These are phyloP conservation scores for Hippocampus guttulatus DNA, from an alignment of 2,113 vertebrate species.

Conservation along the genomic window DNA sequence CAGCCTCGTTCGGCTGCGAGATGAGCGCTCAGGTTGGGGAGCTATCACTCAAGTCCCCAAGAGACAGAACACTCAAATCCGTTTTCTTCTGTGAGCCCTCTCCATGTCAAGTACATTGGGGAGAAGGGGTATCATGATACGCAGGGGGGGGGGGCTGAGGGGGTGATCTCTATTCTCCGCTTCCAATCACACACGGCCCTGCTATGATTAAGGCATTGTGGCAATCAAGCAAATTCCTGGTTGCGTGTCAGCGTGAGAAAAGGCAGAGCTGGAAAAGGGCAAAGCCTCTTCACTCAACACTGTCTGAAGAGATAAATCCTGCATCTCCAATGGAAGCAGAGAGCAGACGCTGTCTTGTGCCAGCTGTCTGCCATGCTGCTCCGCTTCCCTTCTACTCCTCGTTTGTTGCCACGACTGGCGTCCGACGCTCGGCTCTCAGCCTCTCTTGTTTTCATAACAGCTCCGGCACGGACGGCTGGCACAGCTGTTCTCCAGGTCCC, in stretches of 20 bases:
- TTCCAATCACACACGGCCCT: conserved; percentile 58
- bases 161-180: conserved; percentile 47
- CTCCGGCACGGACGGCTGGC: conserved; percentile 67
- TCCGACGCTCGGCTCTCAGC: conserved; percentile 60
- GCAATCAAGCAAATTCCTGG: conserved; percentile 66
- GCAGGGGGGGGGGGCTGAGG: background rate
- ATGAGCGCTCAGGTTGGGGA: conserved; percentile 55
- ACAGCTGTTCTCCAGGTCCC: conserved; percentile 76
- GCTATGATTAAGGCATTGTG: conserved; percentile 57
- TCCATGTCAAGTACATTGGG: conserved; percentile 60
- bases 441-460: conserved; percentile 73
- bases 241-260: conserved; percentile 36
- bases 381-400: conserved; percentile 50
- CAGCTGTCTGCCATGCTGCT: conserved; percentile 70
- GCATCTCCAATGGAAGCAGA: conserved; percentile 65
- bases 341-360: conserved; percentile 63
- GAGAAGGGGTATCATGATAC: conserved; percentile 36
- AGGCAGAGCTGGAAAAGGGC: conserved; percentile 47
- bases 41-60: conserved; percentile 59
- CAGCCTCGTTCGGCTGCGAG: conserved; percentile 45
- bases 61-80: conserved; percentile 61
- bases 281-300: conserved; percentile 53
- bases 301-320: conserved; percentile 71
- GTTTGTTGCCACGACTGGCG: conserved; percentile 58
- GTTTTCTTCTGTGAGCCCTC: conserved; percentile 44